Percentiles rank a stretch among this genome's conserved stretches.
Conservation (phyloP, 2,888 invertebrate species). For the Incurvaria masculella region DNA sequence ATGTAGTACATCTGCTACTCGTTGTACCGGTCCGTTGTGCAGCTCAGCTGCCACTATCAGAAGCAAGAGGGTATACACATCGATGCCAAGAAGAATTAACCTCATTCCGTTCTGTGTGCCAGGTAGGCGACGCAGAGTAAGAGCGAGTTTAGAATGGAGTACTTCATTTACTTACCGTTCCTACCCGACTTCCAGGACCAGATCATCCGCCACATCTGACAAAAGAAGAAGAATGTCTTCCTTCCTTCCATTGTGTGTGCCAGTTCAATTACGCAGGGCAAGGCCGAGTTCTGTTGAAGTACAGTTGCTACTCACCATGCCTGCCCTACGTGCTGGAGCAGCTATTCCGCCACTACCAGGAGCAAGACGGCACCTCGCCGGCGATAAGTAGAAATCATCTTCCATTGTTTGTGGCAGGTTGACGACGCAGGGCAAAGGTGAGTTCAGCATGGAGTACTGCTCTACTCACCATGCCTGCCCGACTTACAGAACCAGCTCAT, state of each 20-base stretch:
- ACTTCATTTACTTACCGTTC: too few species aligned
- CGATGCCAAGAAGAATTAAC: not conserved
- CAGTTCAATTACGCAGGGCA: slow-evolving; percentile 92
- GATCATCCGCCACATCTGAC: too few species aligned
- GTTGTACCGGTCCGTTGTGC: too few species aligned
- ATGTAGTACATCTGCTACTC: too few species aligned
- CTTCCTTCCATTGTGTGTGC: too few species aligned
- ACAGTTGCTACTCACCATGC: slow-evolving; percentile 83
- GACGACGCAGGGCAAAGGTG: slow-evolving; percentile 96
- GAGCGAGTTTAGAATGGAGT: too few species aligned
- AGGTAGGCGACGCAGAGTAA: too few species aligned
- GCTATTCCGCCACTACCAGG: slow-evolving; percentile 72
- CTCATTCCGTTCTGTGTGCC: too few species aligned
- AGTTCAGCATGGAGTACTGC: slow-evolving; percentile 97
- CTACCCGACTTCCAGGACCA: too few species aligned
- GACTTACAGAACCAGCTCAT: slow-evolving; percentile 80
- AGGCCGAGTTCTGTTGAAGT: slow-evolving; percentile 99
- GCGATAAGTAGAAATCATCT: slow-evolving; percentile 68
- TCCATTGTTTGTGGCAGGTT: slow-evolving; percentile 65
- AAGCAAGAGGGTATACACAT: not conserved
- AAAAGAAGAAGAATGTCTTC: too few species aligned
- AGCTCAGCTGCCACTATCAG: not conserved
- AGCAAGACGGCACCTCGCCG: slow-evolving; percentile 54
- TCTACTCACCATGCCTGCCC: slow-evolving; percentile 76
- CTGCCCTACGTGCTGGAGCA: slow-evolving; percentile 73